phyloP scores from a whole-genome alignment of 2,797 vertebrate genomes.

The Ctenopoma kingsleyae region DNA sequence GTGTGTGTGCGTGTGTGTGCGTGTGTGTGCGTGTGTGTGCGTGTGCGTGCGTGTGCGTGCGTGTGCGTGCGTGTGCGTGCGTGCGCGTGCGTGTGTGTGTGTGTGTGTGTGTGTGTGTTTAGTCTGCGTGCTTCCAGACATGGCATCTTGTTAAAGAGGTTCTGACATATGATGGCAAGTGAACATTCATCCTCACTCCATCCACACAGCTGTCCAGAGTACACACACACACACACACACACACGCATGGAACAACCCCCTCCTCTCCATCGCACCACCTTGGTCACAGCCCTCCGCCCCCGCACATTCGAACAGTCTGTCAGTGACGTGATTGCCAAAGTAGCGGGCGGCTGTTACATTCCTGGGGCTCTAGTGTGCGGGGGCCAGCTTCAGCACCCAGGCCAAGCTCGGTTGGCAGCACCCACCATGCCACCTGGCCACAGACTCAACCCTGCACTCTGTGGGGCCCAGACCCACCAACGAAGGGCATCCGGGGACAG shows the following conservation, averaged over 20 bases:
- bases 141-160: conserved; percentile 69
- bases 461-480: conserved; percentile 55
- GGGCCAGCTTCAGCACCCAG: conserved; percentile 59
- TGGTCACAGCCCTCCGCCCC: conserved; percentile 39
- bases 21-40: conserved; percentile 33
- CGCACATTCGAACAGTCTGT: conserved; percentile 69
- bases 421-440: conserved; percentile 65
- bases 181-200: conserved; percentile 71
- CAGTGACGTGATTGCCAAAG: conserved; percentile 82
- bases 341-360: conserved; percentile 83
- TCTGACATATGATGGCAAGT: conserved; percentile 75
- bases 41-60: no score
- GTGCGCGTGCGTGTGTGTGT: no score
- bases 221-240: conserved; percentile 52
- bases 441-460: conserved; percentile 49
- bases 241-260: conserved; percentile 33
- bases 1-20: no score
- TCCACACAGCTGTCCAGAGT: conserved; percentile 65
- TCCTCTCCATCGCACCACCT: conserved; percentile 51
- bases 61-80: no score
- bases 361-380: conserved; percentile 77
- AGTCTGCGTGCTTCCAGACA: conserved; percentile 69
- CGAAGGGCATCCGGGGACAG: conserved; percentile 74
- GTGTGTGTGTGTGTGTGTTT: conserved; percentile 45
- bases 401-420: conserved; percentile 70